Evolutionary conservation across 2,797 vertebrate genomes (phyloP), one percentile per base, ranked within the genome.

Genomic region (Chaetodon trifasciatus): DNA sequence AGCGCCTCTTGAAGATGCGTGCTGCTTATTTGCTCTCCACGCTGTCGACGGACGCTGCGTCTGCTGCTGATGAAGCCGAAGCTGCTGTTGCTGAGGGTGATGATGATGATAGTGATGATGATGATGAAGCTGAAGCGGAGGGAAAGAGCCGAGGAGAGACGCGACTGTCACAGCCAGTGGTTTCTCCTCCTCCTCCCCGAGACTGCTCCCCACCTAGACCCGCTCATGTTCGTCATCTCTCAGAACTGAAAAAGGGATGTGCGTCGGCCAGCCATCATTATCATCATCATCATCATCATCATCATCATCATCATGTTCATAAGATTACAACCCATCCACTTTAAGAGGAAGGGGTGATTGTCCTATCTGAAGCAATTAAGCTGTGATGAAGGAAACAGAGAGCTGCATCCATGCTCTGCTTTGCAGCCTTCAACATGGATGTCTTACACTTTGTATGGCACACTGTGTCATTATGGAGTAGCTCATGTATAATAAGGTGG

Each of bases 81-180:
- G 82, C 82, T 82, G 88, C 81, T 87, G 81, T 66, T 84, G 86
- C 80, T 66, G 76, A 76, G 76, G 70, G 57, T 55, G 70, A 56
- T 57, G 87, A 61, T 50, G 81, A 47, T 12, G 85, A 42, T 72
- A 80, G 8, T 19, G 85, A 32, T 66, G 83, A 15, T 23, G 83
- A 23, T 42, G 88, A 67, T 35, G 91, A 87, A 55, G 82, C 16
- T 50, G 76, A 77, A 63, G 67, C 24, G 12, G 37, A 35, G 52
- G 46, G 7, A 37, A 11, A 2, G 35, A 47, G 55, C 39, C 11
- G 65, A 42, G 61, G 70, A 72, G 84, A 70, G 81, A 57, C 80
- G 80, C 82, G 82, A 90, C 80, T 90, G 88, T 91, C 86, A 90
- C 83, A 88, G 76, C 73, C 86, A 85, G 83, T 64, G 89, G 76